Conservation (phyloP, 2,797 vertebrate species). For the Avahi laniger region DNA sequence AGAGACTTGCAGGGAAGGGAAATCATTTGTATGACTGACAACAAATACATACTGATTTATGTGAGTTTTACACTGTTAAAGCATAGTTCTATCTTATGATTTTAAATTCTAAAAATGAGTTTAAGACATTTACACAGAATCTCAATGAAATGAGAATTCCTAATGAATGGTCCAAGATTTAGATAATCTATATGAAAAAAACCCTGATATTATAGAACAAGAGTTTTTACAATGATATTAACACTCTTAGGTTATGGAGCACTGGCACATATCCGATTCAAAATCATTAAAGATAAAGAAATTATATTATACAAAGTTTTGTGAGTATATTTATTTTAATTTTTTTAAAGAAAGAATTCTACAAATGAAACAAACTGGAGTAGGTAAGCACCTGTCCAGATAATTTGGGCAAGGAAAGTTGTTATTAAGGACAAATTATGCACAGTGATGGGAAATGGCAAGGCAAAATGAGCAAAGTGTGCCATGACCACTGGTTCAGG, state of each 20-base stretch:
- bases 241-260: background rate
- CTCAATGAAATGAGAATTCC: background rate
- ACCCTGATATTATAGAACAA: background rate
- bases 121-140: background rate
- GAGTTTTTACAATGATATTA: background rate
- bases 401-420: background rate
- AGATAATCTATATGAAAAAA: background rate
- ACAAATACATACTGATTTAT: background rate
- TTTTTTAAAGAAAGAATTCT: background rate
- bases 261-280: background rate
- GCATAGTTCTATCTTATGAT: background rate
- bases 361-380: background rate
- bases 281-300: slow-evolving; percentile 15
- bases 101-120: background rate
- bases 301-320: background rate
- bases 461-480: accelerated
- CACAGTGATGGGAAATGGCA: background rate
- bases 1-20: background rate
- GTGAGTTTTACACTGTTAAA: background rate
- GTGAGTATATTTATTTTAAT: background rate
- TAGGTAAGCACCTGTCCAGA: background rate
- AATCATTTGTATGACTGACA: background rate
- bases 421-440: background rate
- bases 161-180: background rate
- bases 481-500: background rate